These are phyloP conservation scores for Ptychoptera contaminata DNA, from an alignment of 2,888 invertebrate species.

Conservation along the genomic window DNA sequence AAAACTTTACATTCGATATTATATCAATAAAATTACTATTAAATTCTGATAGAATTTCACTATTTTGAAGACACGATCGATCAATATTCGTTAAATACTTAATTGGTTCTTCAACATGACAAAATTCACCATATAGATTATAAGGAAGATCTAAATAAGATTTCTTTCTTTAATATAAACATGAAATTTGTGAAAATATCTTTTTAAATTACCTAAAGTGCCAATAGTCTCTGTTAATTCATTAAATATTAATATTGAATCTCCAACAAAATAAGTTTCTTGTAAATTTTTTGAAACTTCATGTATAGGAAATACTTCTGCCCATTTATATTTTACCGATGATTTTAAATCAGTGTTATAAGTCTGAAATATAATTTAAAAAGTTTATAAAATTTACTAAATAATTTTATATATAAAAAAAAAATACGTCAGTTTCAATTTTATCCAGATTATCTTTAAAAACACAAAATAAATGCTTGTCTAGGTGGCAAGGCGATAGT, in stretches of 20 bases:
- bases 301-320: slow-evolving; percentile 4
- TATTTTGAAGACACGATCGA: slow-evolving; percentile 13
- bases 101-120: slow-evolving; percentile 19
- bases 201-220: slow-evolving; percentile 14
- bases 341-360: no score
- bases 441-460: slow-evolving; percentile 18
- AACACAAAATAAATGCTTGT: slow-evolving; percentile 26
- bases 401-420: no score
- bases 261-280: slow-evolving; percentile 18
- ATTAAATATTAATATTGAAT: slow-evolving; percentile 19
- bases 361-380: neutral
- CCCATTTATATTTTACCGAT: slow-evolving; percentile 8
- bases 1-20: slow-evolving; percentile 6
- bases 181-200: neutral
- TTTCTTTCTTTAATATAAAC: neutral
- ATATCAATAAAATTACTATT: slow-evolving; percentile 7
- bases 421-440: neutral
- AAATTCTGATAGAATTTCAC: slow-evolving; percentile 12
- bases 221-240: slow-evolving; percentile 13
- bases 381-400: neutral
- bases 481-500: slow-evolving; percentile 22
- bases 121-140: slow-evolving; percentile 17
- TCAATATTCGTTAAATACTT: slow-evolving; percentile 16
- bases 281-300: neutral
- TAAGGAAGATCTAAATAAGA: slow-evolving; percentile 18